Percentiles rank a stretch among this genome's conserved stretches.
Evolutionary conservation across 2,113 vertebrate species (phyloP).

Genomic region (Lipotes vexillifer): DNA sequence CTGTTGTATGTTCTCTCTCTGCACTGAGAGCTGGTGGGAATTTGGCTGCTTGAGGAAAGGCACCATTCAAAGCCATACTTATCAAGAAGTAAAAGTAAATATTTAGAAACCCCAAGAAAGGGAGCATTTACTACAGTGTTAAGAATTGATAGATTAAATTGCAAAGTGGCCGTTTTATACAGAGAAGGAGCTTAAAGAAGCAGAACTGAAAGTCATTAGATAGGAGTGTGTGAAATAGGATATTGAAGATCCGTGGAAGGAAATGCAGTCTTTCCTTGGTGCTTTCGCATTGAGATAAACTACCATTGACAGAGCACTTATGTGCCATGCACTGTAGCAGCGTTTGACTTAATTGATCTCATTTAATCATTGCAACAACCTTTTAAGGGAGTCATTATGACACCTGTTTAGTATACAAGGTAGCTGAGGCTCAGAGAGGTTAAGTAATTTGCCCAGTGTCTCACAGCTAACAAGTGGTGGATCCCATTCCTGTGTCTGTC

Average conservation of each 20-base stretch:
- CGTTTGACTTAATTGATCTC: neutral
- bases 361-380: neutral
- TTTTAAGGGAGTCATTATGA: neutral
- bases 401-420: neutral
- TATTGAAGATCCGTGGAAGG: neutral
- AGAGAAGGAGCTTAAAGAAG: neutral
- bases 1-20: neutral
- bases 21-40: neutral
- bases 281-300: neutral
- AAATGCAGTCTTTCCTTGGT: neutral
- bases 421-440: neutral
- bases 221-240: slow-evolving; percentile 44
- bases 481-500: neutral
- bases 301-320: neutral
- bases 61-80: neutral
- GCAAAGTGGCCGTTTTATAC: neutral
- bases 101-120: neutral
- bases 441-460: neutral
- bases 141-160: neutral
- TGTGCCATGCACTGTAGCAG: neutral
- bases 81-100: neutral
- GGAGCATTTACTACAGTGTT: neutral
- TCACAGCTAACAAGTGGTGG: neutral
- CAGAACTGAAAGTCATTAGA: neutral
- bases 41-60: neutral